phyloP scores from a whole-genome alignment of 2,888 invertebrate genomes.

The Synanthedon vespiformis region DNA sequence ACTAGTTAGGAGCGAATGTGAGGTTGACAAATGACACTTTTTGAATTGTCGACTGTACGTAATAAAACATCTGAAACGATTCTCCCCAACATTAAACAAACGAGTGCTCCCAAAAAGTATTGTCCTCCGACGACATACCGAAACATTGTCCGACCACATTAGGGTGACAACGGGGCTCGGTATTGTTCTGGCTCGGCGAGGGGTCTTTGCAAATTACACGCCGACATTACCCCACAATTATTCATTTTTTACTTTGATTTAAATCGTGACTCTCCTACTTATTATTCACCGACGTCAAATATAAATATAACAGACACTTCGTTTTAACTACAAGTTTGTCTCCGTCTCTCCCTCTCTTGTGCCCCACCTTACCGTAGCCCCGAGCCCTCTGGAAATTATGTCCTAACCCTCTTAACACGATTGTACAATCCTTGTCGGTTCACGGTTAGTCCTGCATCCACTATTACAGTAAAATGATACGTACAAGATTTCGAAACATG shows the following conservation, averaged over 20 bases:
- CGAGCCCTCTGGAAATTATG: constrained; percentile 3
- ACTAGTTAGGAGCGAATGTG: constrained; percentile 7
- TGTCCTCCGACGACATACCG: background rate
- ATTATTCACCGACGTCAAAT: too few relatives aligned
- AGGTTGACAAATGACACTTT: background rate
- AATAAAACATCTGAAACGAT: background rate
- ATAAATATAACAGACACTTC: background rate
- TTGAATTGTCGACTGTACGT: background rate
- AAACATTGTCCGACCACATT: background rate
- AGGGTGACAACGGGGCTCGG: background rate
- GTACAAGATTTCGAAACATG: background rate
- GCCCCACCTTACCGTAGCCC: background rate
- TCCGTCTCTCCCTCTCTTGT: background rate
- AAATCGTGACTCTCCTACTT: too few relatives aligned
- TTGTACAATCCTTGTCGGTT: constrained; percentile 1
- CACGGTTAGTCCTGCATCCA: background rate
- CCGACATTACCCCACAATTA: background rate
- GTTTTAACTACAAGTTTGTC: background rate
- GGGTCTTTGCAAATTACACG: background rate
- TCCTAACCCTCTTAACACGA: constrained; percentile 5
- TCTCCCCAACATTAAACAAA: background rate
- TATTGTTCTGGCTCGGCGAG: background rate
- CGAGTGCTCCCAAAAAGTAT: background rate
- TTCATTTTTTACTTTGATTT: too few relatives aligned
- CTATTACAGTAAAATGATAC: background rate